A percentile compares a stretch with the other conserved stretches of the same genome.
Evolutionary conservation across 2,888 invertebrate species (phyloP).

Genomic region (Lithophane leautieri): DNA sequence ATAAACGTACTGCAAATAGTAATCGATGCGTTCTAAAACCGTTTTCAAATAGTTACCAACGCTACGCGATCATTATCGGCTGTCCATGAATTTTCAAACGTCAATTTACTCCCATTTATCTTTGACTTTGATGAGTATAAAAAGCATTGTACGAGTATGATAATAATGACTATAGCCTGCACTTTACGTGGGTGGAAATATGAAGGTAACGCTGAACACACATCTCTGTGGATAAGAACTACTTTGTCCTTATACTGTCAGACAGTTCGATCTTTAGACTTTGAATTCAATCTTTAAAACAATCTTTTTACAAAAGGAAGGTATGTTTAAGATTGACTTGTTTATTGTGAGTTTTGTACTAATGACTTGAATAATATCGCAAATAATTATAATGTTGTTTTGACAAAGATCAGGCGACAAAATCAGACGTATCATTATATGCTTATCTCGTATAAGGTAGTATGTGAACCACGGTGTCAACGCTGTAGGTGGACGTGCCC

Average conservation of each 20-base stretch:
- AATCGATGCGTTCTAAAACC: conserved; percentile 46
- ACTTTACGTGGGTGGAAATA: conserved; percentile 53
- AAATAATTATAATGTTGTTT: conserved; percentile 39
- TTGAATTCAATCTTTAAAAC: conserved; percentile 24
- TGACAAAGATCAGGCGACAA: conserved; percentile 42
- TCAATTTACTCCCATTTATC: conserved; percentile 64
- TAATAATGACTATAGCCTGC: conserved; percentile 61
- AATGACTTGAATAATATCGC: conserved; percentile 27
- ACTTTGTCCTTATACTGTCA: conserved; percentile 27
- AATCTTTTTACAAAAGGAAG: conserved; percentile 13
- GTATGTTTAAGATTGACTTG: conserved; percentile 28
- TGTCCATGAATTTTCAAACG: conserved; percentile 61
- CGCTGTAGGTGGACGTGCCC: conserved; percentile 77
- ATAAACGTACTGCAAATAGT: conserved; percentile 21
- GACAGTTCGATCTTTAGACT: conserved; percentile 40
- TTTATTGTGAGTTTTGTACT: conserved; percentile 18
- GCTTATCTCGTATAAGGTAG: conserved; percentile 81
- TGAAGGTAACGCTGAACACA: conserved; percentile 53
- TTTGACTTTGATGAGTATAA: conserved; percentile 65
- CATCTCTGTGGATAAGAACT: conserved; percentile 33
- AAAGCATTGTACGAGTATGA: conserved; percentile 61
- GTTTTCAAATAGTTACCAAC: conserved; percentile 38
- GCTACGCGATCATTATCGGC: conserved; percentile 43
- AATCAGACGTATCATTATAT: conserved; percentile 61
- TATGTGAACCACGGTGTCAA: conserved; percentile 72